Conservation (phyloP, 2,113 vertebrate genomes). For the Tamias sibiricus region DNA sequence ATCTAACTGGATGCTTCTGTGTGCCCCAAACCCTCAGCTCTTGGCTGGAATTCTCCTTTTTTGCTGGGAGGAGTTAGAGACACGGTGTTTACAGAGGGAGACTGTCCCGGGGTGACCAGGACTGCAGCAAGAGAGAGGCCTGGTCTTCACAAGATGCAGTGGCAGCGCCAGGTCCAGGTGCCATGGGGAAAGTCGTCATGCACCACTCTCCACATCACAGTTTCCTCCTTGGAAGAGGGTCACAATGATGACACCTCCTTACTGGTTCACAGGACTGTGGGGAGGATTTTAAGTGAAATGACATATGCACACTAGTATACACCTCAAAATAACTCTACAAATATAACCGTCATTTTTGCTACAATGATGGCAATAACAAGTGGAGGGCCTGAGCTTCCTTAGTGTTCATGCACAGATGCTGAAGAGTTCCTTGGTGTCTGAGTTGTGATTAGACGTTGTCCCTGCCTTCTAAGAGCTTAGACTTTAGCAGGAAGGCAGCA, state of each 20-base stretch:
- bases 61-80: not conserved
- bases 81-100: not conserved
- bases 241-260: not conserved
- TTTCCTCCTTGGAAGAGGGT: not conserved
- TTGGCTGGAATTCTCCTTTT: not conserved
- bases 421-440: not conserved
- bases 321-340: not conserved
- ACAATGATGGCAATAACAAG: accelerated
- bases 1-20: not conserved
- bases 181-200: accelerated
- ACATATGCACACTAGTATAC: accelerated
- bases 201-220: not conserved
- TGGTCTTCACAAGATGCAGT: accelerated
- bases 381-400: too few species aligned
- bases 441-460: not conserved
- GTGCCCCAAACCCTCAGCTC: not conserved
- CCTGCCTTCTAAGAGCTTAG: not conserved
- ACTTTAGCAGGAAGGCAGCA: not conserved
- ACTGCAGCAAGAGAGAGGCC: too few species aligned
- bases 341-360: not conserved
- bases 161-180: accelerated
- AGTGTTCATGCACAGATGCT: not conserved
- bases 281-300: not conserved
- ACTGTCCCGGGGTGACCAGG: not conserved
- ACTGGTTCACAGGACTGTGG: accelerated